A percentile compares a stretch with the other conserved stretches of the same genome.
phyloP scores from a whole-genome alignment of 2,888 invertebrate species.

The Pollenia amentaria region DNA sequence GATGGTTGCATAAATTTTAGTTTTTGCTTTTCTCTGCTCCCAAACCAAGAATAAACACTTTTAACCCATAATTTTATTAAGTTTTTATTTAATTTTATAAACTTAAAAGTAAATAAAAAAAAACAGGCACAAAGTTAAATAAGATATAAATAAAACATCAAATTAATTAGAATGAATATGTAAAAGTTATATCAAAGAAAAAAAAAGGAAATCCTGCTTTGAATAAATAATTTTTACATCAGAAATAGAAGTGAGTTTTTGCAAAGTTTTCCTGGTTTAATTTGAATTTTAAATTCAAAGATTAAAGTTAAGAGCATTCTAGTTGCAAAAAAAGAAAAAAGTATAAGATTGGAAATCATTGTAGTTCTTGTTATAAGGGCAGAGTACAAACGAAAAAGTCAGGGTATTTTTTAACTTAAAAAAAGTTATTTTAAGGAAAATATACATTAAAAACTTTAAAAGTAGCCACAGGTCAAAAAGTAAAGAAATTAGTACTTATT shows the following conservation, averaged over 20 bases:
- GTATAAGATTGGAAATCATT: not conserved
- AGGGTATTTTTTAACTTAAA: too few relatives aligned
- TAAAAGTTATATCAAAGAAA: slow-evolving; percentile 32
- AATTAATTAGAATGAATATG: slow-evolving; percentile 63
- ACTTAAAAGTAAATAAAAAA: not conserved
- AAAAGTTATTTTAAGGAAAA: too few relatives aligned
- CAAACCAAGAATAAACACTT: not conserved
- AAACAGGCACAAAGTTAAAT: slow-evolving; percentile 12
- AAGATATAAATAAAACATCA: slow-evolving; percentile 59
- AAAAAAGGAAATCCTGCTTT: slow-evolving; percentile 50
- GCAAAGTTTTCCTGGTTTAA: not conserved
- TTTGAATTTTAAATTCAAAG: slow-evolving; percentile 61
- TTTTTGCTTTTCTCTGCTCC: not conserved
- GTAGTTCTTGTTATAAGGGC: not conserved
- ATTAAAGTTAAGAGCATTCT: slow-evolving; percentile 54
- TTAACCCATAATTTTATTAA: slow-evolving; percentile 38
- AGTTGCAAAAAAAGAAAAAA: not conserved
- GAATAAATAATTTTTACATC: slow-evolving; percentile 50
- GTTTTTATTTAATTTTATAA: slow-evolving; percentile 33
- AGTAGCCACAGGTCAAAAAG: too few relatives aligned
- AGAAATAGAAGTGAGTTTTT: slow-evolving; percentile 3
- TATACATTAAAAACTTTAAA: too few relatives aligned
- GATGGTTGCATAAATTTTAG: slow-evolving; percentile 24
- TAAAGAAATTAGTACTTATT: too few relatives aligned
- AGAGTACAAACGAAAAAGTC: not conserved